Evolutionary conservation across 1,140 invertebrate species (phyloP), one percentile per base, ranked within the genome.

Genomic region (Argopecten irradians): DNA sequence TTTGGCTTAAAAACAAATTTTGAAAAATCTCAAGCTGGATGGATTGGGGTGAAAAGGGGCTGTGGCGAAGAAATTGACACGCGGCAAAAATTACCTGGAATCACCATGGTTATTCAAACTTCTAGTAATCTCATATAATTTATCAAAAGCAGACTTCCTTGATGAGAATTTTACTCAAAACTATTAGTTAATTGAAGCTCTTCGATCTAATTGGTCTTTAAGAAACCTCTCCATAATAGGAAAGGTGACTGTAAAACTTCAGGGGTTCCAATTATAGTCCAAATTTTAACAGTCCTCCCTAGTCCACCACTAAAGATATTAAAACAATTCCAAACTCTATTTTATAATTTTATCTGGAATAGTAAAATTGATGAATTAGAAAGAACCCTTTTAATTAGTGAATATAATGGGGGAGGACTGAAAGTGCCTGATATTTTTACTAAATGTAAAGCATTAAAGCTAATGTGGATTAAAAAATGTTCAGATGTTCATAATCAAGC

Each of bases 1-100:
- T 84, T 83, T 8, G 87, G 83, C 7, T 14, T 88, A 34, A 84
- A 41, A 34, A 34, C 43, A 34, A 88, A 84, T 46, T n/a, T n/a
- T n/a, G n/a, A n/a, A n/a, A n/a, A n/a, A n/a, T n/a, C n/a, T n/a
- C n/a, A n/a, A n/a, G n/a, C n/a, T n/a, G n/a, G n/a, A n/a, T n/a
- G 85, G 85, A 86, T 86, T 22, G 36, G 36, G 22, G 22, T 32
- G 11, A 32, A 83, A 83, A 13, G 33, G 11, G 11, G 82, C 16
- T 83, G 28, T 16, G 28, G 82, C 11, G 82, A 83, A 32, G 82
- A 83, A 83, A 16, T 83, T 11, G 11, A 13, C 16, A 13, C 82
- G 16, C 16, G 33, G 2, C 19, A 84, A 35, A 35, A 32, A 8
- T 84, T 22, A 8, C 9, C 11, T 86, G 84, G 84, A 86, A 86